Evolutionary conservation across 1,140 invertebrate genomes (phyloP), one percentile per base, ranked within the genome.

Genomic region (Scaptodrosophila lebanonensis): DNA sequence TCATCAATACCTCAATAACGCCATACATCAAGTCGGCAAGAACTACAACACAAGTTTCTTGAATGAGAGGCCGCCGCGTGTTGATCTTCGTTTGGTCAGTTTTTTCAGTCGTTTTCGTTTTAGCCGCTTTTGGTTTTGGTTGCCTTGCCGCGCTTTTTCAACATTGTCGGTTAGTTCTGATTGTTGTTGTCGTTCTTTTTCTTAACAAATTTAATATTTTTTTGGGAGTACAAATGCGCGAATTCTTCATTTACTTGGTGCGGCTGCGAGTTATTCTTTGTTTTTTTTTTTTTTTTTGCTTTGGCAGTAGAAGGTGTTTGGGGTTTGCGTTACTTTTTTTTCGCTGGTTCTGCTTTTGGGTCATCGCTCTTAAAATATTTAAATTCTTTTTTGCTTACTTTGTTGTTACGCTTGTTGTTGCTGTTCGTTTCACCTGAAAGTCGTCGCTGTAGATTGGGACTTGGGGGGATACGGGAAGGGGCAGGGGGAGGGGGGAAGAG

Each of bases 351-450:
- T 65, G 68, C 73, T 77, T 82, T 61, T 79, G 73, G 73, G 75
- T 79, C 73, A 79, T 79, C 73, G 73, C 75, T 79, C 73, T 79
- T 66, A 79, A 82, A 82, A 82, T 79, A 79, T 79, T 79, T 82
- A 75, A 79, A 79, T 79, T 66, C 76, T 75, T 77, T 71, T 68
- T 67, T 63, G 60, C 44, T 76, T 61, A 59, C 64, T 36, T 44
- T 67, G 63, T 54, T 62, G 40, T 52, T 71, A 38, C 43, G 54
- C 47, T 54, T 58, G 45, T 44, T 61, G 38, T 32, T 56, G 45
- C 30, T 51, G 42, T 38, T 76, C 64, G 45, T 54, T 76, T 77
- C 72, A 71, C 72, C 73, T 73, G 73, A 77, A 77, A 79, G 73
- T 77, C 79, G 73, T 77, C 72, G 72, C 73, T 79, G 63, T n/a